Evolutionary conservation across 1,140 invertebrate species (phyloP), one percentile per base, ranked within the genome.

Genomic region (Zaprionus nigranus): DNA sequence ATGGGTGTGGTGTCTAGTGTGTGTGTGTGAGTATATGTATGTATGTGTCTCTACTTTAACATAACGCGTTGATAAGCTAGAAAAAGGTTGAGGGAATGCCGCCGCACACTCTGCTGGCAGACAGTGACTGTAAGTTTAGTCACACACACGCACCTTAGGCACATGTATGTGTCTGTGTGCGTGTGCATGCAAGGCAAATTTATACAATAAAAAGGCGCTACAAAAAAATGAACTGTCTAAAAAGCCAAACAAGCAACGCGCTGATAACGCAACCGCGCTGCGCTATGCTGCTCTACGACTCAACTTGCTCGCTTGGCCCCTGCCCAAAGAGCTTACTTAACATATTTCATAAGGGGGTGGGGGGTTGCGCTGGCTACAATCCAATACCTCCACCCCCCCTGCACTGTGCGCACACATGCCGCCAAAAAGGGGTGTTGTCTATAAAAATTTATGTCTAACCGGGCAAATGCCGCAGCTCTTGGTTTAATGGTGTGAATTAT

Each of bases 401-500:
- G 13, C 1, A 2, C 20, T n/a, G 15, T 34, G 24, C 22, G 7
- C 22, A 34, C 34, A 28, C 12, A 60, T 56, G 17, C 28, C 22
- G 24, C 5, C 57, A 54, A 26, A 67, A 78, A 59, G 76, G 75
- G 75, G 78, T 76, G 76, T 88, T 90, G 84, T 90, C 84, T 88
- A 90, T 88, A 88, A 81, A 88, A 90, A 88, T 88, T 72, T 88
- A 90, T 88, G 84, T 79, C 78, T 71, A 79, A 81, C 78, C 65
- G 84, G 78, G 78, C 71, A 81, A 83, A 84, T 80, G 81, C 81
- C 83, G 61, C 81, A 88, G 85, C 85, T 85, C 78, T 90, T 59
- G 84, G 84, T 88, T 88, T 88, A 88, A 88, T 88, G 84, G 84
- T 90, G 84, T 88, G 84, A 88, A 88, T 88, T 88, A 88, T 88